Evolutionary conservation across 2,888 invertebrate species (phyloP), one percentile per base, ranked within the genome.

Genomic region (Chrysopilus asiliformis): DNA sequence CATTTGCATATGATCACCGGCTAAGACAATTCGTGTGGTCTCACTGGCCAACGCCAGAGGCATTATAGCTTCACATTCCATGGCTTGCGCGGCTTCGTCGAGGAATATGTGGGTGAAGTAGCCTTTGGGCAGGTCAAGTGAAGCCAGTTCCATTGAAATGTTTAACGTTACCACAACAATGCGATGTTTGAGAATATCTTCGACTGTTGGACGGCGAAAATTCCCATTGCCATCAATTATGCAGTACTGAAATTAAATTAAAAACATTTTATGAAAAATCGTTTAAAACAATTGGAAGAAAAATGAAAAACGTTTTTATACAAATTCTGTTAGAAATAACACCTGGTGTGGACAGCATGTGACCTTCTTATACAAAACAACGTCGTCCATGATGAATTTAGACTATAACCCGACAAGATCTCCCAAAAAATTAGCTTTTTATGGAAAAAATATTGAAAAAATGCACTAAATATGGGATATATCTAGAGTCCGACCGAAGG

Each of bases 1-100:
- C 54, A 86, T 68, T 67, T 83, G 76, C 81, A 84, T 82, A 53
- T 86, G 84, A 63, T 86, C 86, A 33, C 87, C 87, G 32, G 86
- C 85, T 28, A 87, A 59, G 1, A 86, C 81, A 38, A 87, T 71
- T 28, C 83, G 68, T 1, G 85, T 86, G 9, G 68, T 67, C 34
- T 71, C 69, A 42, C 73, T 76, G 3, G 84, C 83, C 39, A 85
- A 54, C 0, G 80, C 76, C 36, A 87, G 54, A 0, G 86, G 84
- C 62, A 82, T 81, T 10, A 86, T 72, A 1, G 82, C 81, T 58
- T 86, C 86, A 60, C 81, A 81, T 59, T 87, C 87, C 67, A 85
- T 75, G 0, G 84, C 83, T 56, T 87, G 86, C 0, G 86, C 86
- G 1, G 86, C 86, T 65, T 87, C 87, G 57, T 87, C 87, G 33